Conservation (phyloP, 2,113 vertebrate species). For the Melanostigma gelatinosum region DNA sequence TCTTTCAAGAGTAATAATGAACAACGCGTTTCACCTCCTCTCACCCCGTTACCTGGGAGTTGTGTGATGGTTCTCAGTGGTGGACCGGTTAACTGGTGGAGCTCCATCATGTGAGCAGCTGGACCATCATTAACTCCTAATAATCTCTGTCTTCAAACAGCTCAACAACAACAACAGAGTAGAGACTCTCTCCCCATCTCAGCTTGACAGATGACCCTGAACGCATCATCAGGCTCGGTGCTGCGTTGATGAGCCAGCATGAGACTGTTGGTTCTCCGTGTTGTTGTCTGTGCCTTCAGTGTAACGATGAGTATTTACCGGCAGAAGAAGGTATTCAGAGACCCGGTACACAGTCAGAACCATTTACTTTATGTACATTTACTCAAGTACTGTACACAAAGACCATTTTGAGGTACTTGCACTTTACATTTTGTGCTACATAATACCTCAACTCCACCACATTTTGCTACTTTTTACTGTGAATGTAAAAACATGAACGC, state of each 20-base stretch:
- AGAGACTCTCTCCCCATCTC: not conserved
- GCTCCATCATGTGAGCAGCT: constrained; percentile 24
- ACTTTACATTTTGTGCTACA: not conserved
- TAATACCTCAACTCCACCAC: not conserved
- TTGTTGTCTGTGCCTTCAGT: constrained; percentile 23
- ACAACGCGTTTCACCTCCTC: not conserved
- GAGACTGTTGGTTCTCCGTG: constrained; percentile 19
- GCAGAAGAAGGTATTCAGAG: not conserved
- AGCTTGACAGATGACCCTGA: constrained; percentile 37
- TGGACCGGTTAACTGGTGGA: not conserved
- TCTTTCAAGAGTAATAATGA: not conserved
- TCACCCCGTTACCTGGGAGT: not conserved
- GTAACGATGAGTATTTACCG: not conserved
- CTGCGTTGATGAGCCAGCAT: constrained; percentile 12
- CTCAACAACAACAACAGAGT: not conserved
- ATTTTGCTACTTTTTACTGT: not conserved
- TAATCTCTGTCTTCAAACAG: constrained; percentile 1
- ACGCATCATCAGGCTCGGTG: constrained; percentile 32
- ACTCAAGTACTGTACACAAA: not conserved
- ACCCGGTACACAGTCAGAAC: not conserved
- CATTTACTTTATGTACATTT: not conserved
- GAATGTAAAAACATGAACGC: no score
- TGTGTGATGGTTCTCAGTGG: not conserved
- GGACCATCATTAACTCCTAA: constrained; percentile 14
- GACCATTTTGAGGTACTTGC: not conserved